A percentile compares a stretch with the other conserved stretches of the same genome.
These are phyloP conservation scores for Naso thynnoides DNA, from an alignment of 2,797 vertebrate species.

Conservation along the genomic window DNA sequence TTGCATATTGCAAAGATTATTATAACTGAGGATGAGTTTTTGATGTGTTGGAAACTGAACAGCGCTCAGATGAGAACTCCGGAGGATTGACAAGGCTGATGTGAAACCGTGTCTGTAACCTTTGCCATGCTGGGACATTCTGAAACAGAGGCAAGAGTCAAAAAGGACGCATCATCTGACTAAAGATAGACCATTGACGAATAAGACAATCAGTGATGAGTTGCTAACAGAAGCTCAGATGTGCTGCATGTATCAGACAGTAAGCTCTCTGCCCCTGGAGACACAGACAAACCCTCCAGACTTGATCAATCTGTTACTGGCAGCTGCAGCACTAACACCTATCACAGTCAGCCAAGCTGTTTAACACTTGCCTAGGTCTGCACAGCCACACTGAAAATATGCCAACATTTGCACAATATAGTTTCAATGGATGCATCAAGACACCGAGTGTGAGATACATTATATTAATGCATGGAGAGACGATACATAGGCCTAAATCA, in stretches of 20 bases:
- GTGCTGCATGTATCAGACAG: conserved; percentile 30
- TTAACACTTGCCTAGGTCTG: conserved; percentile 29
- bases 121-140: conserved; percentile 25
- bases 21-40: not conserved
- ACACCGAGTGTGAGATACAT: not conserved
- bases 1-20: conserved; percentile 7
- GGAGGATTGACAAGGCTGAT: conserved; percentile 23
- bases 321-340: conserved; percentile 37
- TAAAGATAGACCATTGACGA: conserved; percentile 35
- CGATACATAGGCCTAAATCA: not conserved
- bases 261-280: conserved; percentile 33
- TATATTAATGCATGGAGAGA: conserved; percentile 13
- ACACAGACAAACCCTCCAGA: conserved; percentile 41
- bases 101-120: conserved; percentile 32
- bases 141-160: conserved; percentile 17
- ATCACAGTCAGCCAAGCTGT: conserved; percentile 40
- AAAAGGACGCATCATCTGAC: conserved; percentile 21
- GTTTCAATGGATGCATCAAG: conserved; percentile 11
- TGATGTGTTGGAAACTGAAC: conserved; percentile 13
- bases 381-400: conserved; percentile 26
- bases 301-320: conserved; percentile 50
- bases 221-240: conserved; percentile 47
- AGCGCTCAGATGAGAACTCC: conserved; percentile 7
- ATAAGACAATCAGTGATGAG: conserved; percentile 14
- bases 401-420: conserved; percentile 27